Base-by-base conservation (phyloP, 2,113 vertebrate genomes). In the Hiodon alosoides region DNA sequence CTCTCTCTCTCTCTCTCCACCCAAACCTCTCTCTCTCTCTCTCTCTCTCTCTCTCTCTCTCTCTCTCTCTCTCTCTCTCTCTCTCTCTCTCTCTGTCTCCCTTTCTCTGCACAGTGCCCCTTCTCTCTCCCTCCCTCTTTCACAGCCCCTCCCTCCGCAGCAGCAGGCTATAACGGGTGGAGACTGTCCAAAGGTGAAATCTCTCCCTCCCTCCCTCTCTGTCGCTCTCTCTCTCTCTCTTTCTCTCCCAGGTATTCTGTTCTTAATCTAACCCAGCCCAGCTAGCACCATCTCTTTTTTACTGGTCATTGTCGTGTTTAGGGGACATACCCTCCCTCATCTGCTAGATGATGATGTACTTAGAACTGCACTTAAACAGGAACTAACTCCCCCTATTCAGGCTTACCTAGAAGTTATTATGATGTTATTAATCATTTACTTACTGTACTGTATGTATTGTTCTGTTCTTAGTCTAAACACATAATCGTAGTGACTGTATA, bases 101-200 rank as follows among this genome's bases (percentile, higher is more conserved):
- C 58, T 74, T 16, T 67, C 59, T 13, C 72, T 73, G 51, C 51
- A 13, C 71, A 62, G 71, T 62, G 48, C 71, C 46, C 65, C 67
- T 68, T 65, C 48, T 73, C 47, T 51, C 74, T 65, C 59, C 70
- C 67, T 57, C 52, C 51, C 31, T 62, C 58, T n/a, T 31, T 47
- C 50, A 8, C 10, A 47, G 62, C 60, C 47, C 62, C 61, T 74
- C 72, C 52, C 62, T 66, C 61, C 66, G 81, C 81, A 81, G 79
- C 68, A 62, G 72, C 86, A 84, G 82, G 86, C 86, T 87, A 85
- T 61, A 79, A 78, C 69, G 80, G 55, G 72, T 66, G 61, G 65
- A 68, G 73, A 75, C 64, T 58, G 73, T 75, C 82, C 75, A 79
- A 72, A 78, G 70, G 71, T 76, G 70, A 78, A 5, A 64, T 71